Conservation (phyloP, 1,140 invertebrate genomes). For the Ruditapes philippinarum region DNA sequence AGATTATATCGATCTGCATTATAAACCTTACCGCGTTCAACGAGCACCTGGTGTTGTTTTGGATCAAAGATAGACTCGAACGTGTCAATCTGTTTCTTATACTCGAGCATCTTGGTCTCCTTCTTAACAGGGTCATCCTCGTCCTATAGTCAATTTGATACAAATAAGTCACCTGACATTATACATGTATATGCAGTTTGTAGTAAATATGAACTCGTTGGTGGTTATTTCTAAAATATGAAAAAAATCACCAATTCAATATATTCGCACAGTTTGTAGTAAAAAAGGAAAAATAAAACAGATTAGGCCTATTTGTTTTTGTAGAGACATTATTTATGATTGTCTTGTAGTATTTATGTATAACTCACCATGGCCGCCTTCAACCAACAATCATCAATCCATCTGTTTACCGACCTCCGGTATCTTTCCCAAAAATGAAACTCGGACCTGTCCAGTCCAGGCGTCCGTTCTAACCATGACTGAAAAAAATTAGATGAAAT, state of each 20-base stretch:
- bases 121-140: slow-evolving; percentile 89
- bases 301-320: too few species aligned
- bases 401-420: slow-evolving; percentile 91
- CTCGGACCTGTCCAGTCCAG: slow-evolving; percentile 91
- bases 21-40: slow-evolving; percentile 84
- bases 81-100: slow-evolving; percentile 91
- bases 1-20: too few species aligned
- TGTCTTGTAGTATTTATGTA: too few species aligned
- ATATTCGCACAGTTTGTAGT: too few species aligned
- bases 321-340: too few species aligned
- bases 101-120: slow-evolving; percentile 90
- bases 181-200: too few species aligned
- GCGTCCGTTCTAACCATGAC: slow-evolving; percentile 97
- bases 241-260: too few species aligned
- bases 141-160: slow-evolving; percentile 84
- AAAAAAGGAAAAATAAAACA: too few species aligned
- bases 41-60: slow-evolving; percentile 91
- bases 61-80: slow-evolving; percentile 97
- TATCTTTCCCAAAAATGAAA: slow-evolving; percentile 99
- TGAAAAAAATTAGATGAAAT: slow-evolving; percentile 65
- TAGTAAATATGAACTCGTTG: too few species aligned
- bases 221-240: too few species aligned
- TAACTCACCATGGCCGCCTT: slow-evolving; percentile 86
- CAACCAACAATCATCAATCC: slow-evolving; percentile 91
- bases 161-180: background rate